Conservation (phyloP, 2,888 invertebrate genomes). For the Nephrotoma guestfalica region DNA sequence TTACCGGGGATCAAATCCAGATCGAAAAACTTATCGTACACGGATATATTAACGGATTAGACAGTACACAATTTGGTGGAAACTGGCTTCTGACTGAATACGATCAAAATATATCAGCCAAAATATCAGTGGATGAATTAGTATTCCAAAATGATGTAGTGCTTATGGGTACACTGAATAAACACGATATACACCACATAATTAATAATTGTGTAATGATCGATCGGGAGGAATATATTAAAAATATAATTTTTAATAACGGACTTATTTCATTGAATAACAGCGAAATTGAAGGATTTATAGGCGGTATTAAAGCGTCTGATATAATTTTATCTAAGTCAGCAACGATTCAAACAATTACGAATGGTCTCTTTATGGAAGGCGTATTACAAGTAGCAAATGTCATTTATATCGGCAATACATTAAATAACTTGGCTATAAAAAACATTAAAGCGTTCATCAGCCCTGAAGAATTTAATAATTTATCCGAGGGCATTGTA, state of each 20-base stretch:
- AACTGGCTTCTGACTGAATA: conserved; percentile 28
- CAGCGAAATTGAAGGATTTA: conserved; percentile 19
- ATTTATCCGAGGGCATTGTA: conserved; percentile 11
- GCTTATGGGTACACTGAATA: conserved; percentile 29
- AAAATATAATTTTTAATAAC: conserved; percentile 27
- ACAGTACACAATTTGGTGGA: conserved; percentile 26
- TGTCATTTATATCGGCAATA: background rate
- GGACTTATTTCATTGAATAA: background rate
- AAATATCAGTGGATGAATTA: conserved; percentile 20
- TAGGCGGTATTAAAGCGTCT: conserved; percentile 30
- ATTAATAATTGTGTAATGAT: conserved; percentile 35
- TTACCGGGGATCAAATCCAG: conserved; percentile 14
- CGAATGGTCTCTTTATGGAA: background rate
- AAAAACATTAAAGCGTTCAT: conserved; percentile 23
- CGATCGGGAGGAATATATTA: conserved; percentile 32
- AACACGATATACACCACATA: conserved; percentile 31
- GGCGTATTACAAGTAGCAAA: background rate
- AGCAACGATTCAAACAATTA: conserved; percentile 12
- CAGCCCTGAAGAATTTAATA: conserved; percentile 16
- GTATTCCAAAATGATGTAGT: conserved; percentile 15
- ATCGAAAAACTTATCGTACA: conserved; percentile 30
- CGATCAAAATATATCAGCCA: conserved; percentile 24
- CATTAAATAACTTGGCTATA: conserved; percentile 19
- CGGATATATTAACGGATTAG: conserved; percentile 30
- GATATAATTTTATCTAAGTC: conserved; percentile 25